These are phyloP conservation scores for Ailurus styani DNA, from an alignment of 2,113 vertebrate species.

Conservation along the genomic window DNA sequence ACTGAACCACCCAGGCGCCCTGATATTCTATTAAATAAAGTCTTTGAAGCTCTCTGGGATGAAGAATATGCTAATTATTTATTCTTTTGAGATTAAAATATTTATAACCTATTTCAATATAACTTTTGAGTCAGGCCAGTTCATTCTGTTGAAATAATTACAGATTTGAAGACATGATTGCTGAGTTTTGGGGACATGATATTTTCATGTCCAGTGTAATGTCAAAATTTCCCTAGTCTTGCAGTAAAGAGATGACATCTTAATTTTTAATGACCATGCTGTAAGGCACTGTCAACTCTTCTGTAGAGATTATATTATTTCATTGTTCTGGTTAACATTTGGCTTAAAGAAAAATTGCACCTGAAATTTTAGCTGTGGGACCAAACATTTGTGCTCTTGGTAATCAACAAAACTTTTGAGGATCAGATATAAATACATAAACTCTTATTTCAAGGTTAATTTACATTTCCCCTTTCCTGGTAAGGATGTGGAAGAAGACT, in stretches of 20 bases:
- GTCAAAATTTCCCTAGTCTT: background rate
- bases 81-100: background rate
- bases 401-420: constrained; percentile 30
- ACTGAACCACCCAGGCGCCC: too few relatives aligned
- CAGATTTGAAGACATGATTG: background rate
- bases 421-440: background rate
- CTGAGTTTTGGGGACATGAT: background rate
- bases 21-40: background rate
- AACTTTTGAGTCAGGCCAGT: background rate
- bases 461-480: background rate
- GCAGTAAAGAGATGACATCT: background rate
- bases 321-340: constrained; percentile 1
- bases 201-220: constrained; percentile 12
- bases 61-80: background rate
- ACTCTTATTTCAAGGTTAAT: background rate
- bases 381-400: background rate
- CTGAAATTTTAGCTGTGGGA: background rate
- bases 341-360: background rate
- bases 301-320: background rate
- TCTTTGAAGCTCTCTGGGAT: background rate
- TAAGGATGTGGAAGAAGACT: background rate
- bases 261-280: constrained; percentile 16
- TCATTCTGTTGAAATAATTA: constrained; percentile 19
- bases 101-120: constrained; percentile 1
- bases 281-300: background rate